Percentiles rank a stretch among this genome's conserved stretches.
Evolutionary conservation across 1,140 invertebrate species (phyloP).

Genomic region (Medauroidea extradentata): DNA sequence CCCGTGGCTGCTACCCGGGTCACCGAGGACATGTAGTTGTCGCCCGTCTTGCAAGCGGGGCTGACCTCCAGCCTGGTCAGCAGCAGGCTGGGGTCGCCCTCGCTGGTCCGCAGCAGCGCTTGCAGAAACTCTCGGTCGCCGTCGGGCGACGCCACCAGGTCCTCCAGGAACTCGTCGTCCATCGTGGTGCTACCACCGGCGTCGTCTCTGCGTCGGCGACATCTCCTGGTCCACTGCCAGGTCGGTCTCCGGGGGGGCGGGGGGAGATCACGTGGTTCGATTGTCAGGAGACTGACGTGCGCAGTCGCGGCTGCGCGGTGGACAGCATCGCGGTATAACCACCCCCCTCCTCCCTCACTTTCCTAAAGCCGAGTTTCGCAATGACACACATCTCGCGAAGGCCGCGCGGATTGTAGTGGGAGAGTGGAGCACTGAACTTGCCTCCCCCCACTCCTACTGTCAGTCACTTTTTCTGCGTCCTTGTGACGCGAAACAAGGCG

Average conservation of each 20-base stretch:
- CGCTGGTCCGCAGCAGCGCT: slow-evolving; percentile 31
- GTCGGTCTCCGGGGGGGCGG: slow-evolving; percentile 26
- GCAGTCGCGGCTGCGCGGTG: slow-evolving; percentile 24
- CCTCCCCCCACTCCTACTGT: too few species aligned
- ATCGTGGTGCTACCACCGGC: slow-evolving; percentile 23
- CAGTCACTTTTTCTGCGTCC: too few species aligned
- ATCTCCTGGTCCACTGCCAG: slow-evolving; percentile 3
- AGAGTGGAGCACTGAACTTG: slow-evolving; percentile 18
- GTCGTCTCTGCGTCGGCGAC: not conserved
- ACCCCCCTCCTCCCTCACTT: slow-evolving; percentile 24
- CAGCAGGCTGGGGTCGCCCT: slow-evolving; percentile 34
- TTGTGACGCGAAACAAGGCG: too few species aligned
- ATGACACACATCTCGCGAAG: slow-evolving; percentile 16
- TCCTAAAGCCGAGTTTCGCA: not conserved
- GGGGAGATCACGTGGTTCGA: not conserved
- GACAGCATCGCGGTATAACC: slow-evolving; percentile 19
- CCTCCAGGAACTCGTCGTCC: slow-evolving; percentile 34
- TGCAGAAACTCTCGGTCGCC: slow-evolving; percentile 10
- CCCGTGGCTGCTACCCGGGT: slow-evolving; percentile 29
- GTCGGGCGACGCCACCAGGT: not conserved
- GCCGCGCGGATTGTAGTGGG: slow-evolving; percentile 17
- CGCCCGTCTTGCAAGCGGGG: slow-evolving; percentile 34
- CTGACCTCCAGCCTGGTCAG: slow-evolving; percentile 29
- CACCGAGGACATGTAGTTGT: slow-evolving; percentile 43
- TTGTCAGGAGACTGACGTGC: slow-evolving; percentile 20